phyloP scores from a whole-genome alignment of 1,140 invertebrate species.

The Bombus confusus region DNA sequence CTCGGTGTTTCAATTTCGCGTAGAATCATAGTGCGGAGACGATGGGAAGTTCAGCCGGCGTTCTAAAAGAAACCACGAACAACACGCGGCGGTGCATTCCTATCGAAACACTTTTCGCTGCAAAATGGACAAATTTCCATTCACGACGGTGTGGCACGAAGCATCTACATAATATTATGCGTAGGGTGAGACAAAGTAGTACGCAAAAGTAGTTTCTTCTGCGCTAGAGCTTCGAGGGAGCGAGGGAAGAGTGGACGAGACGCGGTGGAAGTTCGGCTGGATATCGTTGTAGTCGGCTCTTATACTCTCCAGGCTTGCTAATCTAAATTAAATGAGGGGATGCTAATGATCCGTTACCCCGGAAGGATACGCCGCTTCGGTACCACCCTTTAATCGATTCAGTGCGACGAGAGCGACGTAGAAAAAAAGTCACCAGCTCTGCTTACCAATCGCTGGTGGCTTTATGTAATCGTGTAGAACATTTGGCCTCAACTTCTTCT shows the following conservation, averaged over 20 bases:
- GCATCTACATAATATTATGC: slow-evolving; percentile 74
- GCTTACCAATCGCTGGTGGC: slow-evolving; percentile 52
- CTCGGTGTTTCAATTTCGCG: slow-evolving; percentile 50
- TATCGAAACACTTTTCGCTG: slow-evolving; percentile 65
- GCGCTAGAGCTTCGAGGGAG: background rate
- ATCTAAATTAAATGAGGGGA: slow-evolving; percentile 75
- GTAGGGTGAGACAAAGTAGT: slow-evolving; percentile 64
- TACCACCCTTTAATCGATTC: slow-evolving; percentile 68
- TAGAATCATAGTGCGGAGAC: slow-evolving; percentile 35
- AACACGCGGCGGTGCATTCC: slow-evolving; percentile 60
- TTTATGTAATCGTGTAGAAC: slow-evolving; percentile 65
- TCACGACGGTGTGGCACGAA: slow-evolving; percentile 54
- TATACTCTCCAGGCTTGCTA: slow-evolving; percentile 57
- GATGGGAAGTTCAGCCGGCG: slow-evolving; percentile 8
- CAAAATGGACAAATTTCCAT: slow-evolving; percentile 70
- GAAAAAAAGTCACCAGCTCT: slow-evolving; percentile 30
- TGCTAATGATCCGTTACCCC: slow-evolving; percentile 73
- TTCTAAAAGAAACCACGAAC: slow-evolving; percentile 31
- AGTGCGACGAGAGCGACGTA: slow-evolving; percentile 31
- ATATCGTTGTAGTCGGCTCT: slow-evolving; percentile 52
- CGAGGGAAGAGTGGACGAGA: background rate
- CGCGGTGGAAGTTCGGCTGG: slow-evolving; percentile 48
- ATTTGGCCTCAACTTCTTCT: slow-evolving; percentile 32
- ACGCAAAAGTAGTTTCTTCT: slow-evolving; percentile 56
- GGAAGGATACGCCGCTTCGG: slow-evolving; percentile 65